phyloP scores from a whole-genome alignment of 2,888 invertebrate species.

The Pristionchus japonicus region DNA sequence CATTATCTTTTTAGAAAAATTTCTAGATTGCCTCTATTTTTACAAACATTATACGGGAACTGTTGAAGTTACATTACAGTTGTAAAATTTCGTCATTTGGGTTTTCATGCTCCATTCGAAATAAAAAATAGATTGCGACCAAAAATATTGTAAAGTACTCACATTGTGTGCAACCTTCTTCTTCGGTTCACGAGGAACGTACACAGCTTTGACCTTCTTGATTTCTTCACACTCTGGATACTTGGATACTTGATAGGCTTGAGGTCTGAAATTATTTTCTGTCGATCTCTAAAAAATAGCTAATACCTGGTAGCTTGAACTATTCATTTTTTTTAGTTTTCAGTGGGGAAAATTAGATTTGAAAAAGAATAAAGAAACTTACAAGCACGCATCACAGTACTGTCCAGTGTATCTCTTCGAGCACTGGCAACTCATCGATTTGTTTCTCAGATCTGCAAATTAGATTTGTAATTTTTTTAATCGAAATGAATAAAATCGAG shows the following conservation, averaged over 20 bases:
- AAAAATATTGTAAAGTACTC: too few relatives aligned
- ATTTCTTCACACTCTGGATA: constrained; percentile 42
- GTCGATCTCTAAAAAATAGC: background rate
- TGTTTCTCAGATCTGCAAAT: constrained; percentile 58
- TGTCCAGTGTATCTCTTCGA: constrained; percentile 65
- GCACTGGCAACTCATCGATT: constrained; percentile 63
- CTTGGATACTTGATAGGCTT: background rate
- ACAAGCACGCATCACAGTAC: constrained; percentile 59
- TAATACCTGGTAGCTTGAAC: background rate
- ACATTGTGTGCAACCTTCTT: background rate
- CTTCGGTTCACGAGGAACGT: background rate
- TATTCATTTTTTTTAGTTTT: background rate
- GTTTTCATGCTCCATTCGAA: too few relatives aligned
- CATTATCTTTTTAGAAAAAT: too few relatives aligned
- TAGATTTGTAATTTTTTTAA: too few relatives aligned
- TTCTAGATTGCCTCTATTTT: too few relatives aligned
- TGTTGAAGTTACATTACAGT: too few relatives aligned
- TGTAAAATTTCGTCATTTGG: too few relatives aligned
- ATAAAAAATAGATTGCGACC: too few relatives aligned
- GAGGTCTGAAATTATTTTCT: background rate
- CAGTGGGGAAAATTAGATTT: background rate
- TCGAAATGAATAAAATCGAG: background rate
- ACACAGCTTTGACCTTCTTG: background rate
- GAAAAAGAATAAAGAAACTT: background rate
- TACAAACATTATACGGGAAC: too few relatives aligned